Base-by-base conservation (phyloP, 2,888 invertebrate species). In the Erebia palarica region DNA sequence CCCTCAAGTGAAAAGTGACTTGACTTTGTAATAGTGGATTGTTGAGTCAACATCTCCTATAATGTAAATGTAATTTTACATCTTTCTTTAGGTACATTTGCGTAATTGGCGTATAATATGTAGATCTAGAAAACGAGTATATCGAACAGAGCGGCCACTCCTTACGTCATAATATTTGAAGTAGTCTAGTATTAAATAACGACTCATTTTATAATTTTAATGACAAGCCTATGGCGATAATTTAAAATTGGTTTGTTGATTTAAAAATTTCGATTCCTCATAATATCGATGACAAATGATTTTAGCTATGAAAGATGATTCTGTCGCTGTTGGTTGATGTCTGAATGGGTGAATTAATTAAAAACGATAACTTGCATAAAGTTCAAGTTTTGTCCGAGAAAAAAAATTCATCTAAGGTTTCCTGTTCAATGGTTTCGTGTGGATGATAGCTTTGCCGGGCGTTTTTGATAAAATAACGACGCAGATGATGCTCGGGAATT, bases 301-400 rank as follows among this genome's bases (percentile, higher is more conserved):
- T 51, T 64, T 11, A 18, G 44, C 9, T 10, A 14, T 36, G 51
- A 64, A 64, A 49, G 27, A 64, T 21, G 44, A 47, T 44, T 53
- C n/a, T n/a, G 16, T 51, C 51, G n/a, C 36, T 49, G 49, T 1
- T 13, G 10, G 49, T 1, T 13, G n/a, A 51, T 3, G 7, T 36
- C 36, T 7, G 27, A 64, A 53, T 51, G n/a, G 27, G 53, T 64
- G 27, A 51, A 44, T 65, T 61, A 60, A 70, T 70, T 70, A 70
- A 70, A 61, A 65, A 70, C n/a, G 65, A 59, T 60, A 65, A 65
- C 59, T 70, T 70, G 70, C 65, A 65, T 70, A 60, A 70, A 21
- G 16, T 53, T 59, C 14, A 14, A 49, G 10, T 21, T 49, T 21
- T 47, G 21, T 63, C 21, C 14, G 21, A 53, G 16, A 53, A 53